Evolutionary conservation across 2,113 vertebrate genomes (phyloP), one percentile per base, ranked within the genome.

Genomic region (Urocitellus parryii): DNA sequence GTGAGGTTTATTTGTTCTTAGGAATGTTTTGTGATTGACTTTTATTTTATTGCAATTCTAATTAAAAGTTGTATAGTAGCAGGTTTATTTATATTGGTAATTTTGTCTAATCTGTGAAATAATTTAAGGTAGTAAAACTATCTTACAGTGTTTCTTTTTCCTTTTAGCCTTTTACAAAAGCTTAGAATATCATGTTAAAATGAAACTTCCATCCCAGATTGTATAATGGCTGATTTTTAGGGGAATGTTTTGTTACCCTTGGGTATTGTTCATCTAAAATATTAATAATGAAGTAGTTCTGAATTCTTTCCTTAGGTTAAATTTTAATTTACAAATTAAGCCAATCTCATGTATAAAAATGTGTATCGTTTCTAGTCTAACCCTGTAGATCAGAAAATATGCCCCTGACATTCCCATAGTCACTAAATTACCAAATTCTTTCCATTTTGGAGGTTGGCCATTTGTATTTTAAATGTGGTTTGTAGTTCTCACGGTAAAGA

Each of bases 311-410:
- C 24, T 22, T 88, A 68, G 93, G 67, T 93, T 93, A 81, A 81
- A 78, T 90, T 88, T 94, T 95, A 87, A 76, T 94, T 94, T 95
- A 84, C 80, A 80, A 92, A 76, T 48, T 80, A 96, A 91, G 61
- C 5, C 53, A 85, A 29, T 25, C 18, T 92, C 85, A n/a, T 94
- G 32, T 90, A 29, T 56, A 76, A 83, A 67, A 87, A n/a, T 72
- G 82, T 80, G 25, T 89, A 72, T 80, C 95, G 91, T 90, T 29
- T 95, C 53, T 79, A 61, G 24, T 85, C 37, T 96, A 77, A 84
- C 56, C 27, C 12, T 37, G 42, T 84, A n/a, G 32, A 74, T 22
- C 56, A 94, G 39, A 85, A 91, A 58, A 68, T 96, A 72, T 63
- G 6, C 16, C 48, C 45, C 92, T 92, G 18, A 85, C 24, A 67